Evolutionary conservation across 1,140 invertebrate genomes (phyloP).

Genomic region (Aethina tumida): DNA sequence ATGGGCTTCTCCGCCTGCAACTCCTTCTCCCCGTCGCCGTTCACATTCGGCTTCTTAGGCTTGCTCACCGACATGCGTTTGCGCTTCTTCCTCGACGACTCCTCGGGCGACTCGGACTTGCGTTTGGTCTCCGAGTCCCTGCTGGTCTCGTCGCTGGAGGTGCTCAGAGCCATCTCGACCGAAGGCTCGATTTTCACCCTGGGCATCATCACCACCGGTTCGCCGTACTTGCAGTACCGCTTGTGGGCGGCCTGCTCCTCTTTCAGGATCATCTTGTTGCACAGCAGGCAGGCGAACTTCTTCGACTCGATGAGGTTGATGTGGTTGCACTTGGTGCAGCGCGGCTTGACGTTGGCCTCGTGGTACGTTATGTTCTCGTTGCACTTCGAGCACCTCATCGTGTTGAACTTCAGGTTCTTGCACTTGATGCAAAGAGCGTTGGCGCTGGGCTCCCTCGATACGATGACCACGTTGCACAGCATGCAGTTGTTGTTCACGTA

Average conservation of each 20-base stretch:
- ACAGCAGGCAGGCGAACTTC: conserved; percentile 19
- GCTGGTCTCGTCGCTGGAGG: conserved; percentile 3
- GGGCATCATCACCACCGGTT: conserved; percentile 14
- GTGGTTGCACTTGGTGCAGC: conserved; percentile 16
- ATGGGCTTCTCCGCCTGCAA: conserved; percentile 25
- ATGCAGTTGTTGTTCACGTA: too few species aligned
- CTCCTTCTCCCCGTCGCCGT: conserved; percentile 9
- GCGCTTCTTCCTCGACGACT: conserved; percentile 9
- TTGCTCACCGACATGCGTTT: conserved; percentile 12
- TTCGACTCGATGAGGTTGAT: conserved; percentile 6
- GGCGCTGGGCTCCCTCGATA: too few species aligned
- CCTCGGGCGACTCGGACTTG: background rate
- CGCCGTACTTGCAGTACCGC: conserved; percentile 18
- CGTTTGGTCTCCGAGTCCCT: conserved; percentile 2
- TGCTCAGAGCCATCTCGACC: conserved; percentile 7
- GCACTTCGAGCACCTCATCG: conserved; percentile 14
- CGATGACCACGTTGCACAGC: too few species aligned
- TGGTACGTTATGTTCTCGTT: conserved; percentile 12
- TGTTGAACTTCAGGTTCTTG: conserved; percentile 10
- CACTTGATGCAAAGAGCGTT: too few species aligned
- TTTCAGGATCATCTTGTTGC: conserved; percentile 16
- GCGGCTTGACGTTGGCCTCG: conserved; percentile 7
- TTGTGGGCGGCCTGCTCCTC: conserved; percentile 13
- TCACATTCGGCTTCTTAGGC: conserved; percentile 2
- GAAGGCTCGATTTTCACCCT: conserved; percentile 8